A percentile compares a stretch with the other conserved stretches of the same genome.
Conservation (phyloP, 2,113 vertebrate genomes). For the Gymnogyps californianus region DNA sequence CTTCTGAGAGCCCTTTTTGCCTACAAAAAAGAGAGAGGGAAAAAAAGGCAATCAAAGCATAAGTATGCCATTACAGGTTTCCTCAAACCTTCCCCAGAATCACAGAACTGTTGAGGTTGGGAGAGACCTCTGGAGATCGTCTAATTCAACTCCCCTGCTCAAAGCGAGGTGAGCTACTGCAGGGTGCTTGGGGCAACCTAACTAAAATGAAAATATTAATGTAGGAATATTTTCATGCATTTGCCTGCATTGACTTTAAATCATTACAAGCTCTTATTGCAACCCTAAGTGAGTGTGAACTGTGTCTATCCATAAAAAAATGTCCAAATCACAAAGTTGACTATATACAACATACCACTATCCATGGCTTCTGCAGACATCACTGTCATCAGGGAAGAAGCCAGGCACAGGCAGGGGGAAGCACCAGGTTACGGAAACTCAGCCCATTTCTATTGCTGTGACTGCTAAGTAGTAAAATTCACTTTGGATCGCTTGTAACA, state of each 20-base stretch:
- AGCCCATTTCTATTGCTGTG: neutral
- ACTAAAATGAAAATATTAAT: neutral
- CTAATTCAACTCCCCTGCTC: neutral
- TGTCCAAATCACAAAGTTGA: neutral
- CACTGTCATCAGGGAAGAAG: neutral
- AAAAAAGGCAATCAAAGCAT: neutral
- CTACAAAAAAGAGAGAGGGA: slow-evolving; percentile 42
- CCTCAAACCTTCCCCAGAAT: neutral
- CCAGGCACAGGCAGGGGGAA: neutral
- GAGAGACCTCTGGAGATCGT: neutral
- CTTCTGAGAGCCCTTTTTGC: slow-evolving; percentile 58
- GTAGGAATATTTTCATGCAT: neutral
- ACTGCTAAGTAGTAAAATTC: neutral
- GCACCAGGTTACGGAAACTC: neutral
- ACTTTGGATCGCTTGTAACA: neutral
- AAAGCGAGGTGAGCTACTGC: neutral
- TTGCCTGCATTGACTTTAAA: neutral
- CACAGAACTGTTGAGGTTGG: accelerated
- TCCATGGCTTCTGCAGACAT: neutral
- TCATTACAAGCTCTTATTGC: neutral
- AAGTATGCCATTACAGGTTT: neutral
- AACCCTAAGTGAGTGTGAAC: neutral
- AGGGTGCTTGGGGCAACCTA: neutral
- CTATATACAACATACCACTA: neutral
- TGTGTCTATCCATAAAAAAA: neutral